Conservation (phyloP, 2,888 invertebrate genomes). For the Ornithoptera priamus region DNA sequence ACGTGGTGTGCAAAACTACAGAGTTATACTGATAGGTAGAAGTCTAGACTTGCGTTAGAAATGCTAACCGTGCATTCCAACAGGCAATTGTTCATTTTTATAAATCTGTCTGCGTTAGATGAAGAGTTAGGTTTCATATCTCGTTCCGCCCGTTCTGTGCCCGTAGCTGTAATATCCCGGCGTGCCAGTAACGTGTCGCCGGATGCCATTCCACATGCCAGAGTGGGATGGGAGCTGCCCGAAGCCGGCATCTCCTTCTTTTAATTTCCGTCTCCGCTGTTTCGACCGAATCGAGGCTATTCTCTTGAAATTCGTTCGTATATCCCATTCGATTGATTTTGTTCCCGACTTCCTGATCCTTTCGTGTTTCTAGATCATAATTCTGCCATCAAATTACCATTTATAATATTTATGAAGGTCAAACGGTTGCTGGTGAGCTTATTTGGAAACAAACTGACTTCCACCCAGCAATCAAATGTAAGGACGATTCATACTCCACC, state of each 20-base stretch:
- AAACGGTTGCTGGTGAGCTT: no score
- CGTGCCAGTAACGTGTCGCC: constrained; percentile 22
- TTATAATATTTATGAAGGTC: no score
- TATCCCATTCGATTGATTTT: constrained; percentile 27
- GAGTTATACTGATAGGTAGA: no score
- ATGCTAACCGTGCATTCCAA: no score
- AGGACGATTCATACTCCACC: no score
- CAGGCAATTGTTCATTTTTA: neutral
- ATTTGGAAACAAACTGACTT: no score
- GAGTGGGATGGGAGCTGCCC: constrained; percentile 18
- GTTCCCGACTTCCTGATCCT: constrained; percentile 27
- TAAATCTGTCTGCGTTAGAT: constrained; percentile 5
- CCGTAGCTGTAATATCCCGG: constrained; percentile 17
- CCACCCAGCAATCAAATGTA: no score
- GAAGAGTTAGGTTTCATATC: constrained; percentile 15
- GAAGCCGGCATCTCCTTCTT: constrained; percentile 28
- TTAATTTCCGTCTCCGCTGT: constrained; percentile 33
- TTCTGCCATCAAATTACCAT: neutral
- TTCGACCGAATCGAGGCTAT: constrained; percentile 27
- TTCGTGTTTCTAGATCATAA: constrained; percentile 19
- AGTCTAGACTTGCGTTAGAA: no score
- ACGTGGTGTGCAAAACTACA: no score
- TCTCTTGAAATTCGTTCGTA: constrained; percentile 29
- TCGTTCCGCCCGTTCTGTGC: constrained; percentile 16
- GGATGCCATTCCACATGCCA: constrained; percentile 2